Base-by-base conservation (phyloP, 2,888 invertebrate species). In the Heliconius hortense region DNA sequence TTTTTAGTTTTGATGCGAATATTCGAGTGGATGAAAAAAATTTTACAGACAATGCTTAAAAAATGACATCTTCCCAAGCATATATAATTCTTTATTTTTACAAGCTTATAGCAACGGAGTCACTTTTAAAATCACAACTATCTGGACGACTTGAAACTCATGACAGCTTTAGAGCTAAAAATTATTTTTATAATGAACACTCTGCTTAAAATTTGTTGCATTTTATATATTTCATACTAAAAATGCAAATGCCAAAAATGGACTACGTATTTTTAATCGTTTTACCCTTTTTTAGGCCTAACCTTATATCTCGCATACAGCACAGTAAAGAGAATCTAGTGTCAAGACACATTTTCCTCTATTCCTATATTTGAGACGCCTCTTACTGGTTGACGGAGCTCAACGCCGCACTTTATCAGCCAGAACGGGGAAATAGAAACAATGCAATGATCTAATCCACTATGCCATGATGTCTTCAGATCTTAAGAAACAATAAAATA, bases 1-100 rank as follows among this genome's bases (percentile, higher is more conserved):
- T 79, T 79, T 79, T 79, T 79, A 79, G 76, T 79, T 79, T 74
- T 76, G 77, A 77, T 79, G 79, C 79, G 70, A 74, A 77, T 60
- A 77, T 79, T 79, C 77, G 77, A 77, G 76, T 77, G 79, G 77
- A 67, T 76, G 72, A 72, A 71, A 70, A 28, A 64, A 74, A 74
- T 60, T 73, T 76, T 62, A 73, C 74, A 77, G 70, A 79, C 79
- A 77, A 79, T 79, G 74, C 77, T 72, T 67, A 69, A 74, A 64
- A 77, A 72, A 76, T 76, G 72, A 78, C 66, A 71, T 63, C 63
- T 64, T 59, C 39, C 56, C 69, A 64, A 53, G 62, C 63, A 75
- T 64, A 62, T 62, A 68, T 64, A 64, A 24, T 62, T 59, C 60
- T 56, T 75, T 70, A 64, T 75, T 70, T 70, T 75, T 71, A 74